phyloP scores from a whole-genome alignment of 2,888 invertebrate species.

The Agriotes lineatus region DNA sequence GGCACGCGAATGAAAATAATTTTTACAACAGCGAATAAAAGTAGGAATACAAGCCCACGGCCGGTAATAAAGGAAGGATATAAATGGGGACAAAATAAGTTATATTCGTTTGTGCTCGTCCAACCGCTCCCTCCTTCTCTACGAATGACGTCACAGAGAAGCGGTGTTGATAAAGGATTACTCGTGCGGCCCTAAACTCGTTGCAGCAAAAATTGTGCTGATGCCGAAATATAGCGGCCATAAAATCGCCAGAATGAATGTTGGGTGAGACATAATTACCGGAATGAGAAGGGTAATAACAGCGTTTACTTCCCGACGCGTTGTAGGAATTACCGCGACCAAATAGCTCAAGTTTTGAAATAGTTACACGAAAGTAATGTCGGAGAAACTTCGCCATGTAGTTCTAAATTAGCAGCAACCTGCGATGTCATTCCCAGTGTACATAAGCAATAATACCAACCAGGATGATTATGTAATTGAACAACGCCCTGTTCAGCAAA shows the following conservation, averaged over 20 bases:
- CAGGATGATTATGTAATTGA: conserved; percentile 8
- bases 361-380: not conserved
- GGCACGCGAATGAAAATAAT: not conserved
- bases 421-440: not conserved
- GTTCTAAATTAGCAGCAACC: conserved; percentile 5
- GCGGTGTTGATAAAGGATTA: conserved; percentile 12
- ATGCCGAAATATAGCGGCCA: not conserved
- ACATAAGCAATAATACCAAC: not conserved
- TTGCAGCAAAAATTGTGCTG: not conserved
- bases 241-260: conserved; percentile 3
- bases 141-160: not conserved
- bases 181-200: not conserved
- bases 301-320: not conserved
- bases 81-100: conserved; percentile 22
- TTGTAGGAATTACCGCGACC: conserved; percentile 5
- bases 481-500: not conserved
- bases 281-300: conserved; percentile 10
- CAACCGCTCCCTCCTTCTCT: not conserved
- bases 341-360: not conserved
- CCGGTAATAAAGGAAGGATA: conserved; percentile 12
- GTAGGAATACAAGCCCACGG: conserved; percentile 3
- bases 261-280: not conserved
- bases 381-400: not conserved
- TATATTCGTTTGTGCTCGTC: conserved; percentile 5
- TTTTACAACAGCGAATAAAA: conserved; percentile 4